Conservation (phyloP, 2,113 vertebrate genomes). For the Pedionomus torquatus region DNA sequence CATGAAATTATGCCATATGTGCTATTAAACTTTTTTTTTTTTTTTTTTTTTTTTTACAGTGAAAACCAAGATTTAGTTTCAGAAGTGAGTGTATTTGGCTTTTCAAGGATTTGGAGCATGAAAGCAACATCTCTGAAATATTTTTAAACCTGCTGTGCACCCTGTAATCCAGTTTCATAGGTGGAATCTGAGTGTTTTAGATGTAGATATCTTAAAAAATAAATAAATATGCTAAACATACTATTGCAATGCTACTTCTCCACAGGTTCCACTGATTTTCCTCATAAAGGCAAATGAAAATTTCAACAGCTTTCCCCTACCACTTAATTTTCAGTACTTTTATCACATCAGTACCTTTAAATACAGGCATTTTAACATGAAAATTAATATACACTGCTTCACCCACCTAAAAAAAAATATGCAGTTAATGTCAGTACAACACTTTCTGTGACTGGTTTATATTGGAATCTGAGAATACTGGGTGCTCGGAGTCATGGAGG, state of each 20-base stretch:
- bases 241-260: background rate
- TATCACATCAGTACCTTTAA: background rate
- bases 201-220: constrained; percentile 40
- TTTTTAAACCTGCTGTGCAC: constrained; percentile 72
- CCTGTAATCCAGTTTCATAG: constrained; percentile 60
- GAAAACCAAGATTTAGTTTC: constrained; percentile 78
- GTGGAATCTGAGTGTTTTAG: constrained; percentile 16
- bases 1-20: constrained; percentile 89
- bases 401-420: background rate
- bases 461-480: background rate
- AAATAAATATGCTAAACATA: background rate
- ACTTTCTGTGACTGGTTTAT: background rate
- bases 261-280: background rate
- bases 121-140: constrained; percentile 74
- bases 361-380: background rate
- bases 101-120: constrained; percentile 77
- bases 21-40: constrained; percentile 80
- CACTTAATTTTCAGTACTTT: background rate
- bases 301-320: background rate
- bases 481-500: background rate
- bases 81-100: constrained; percentile 76
- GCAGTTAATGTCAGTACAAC: background rate
- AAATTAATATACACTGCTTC: background rate
- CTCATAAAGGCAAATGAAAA: background rate
- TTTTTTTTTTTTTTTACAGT: constrained; percentile 73